Percentiles rank a stretch among this genome's conserved stretches.
These are phyloP conservation scores for Pterocles orientalis DNA, from an alignment of 2,113 vertebrate species.

Conservation along the genomic window DNA sequence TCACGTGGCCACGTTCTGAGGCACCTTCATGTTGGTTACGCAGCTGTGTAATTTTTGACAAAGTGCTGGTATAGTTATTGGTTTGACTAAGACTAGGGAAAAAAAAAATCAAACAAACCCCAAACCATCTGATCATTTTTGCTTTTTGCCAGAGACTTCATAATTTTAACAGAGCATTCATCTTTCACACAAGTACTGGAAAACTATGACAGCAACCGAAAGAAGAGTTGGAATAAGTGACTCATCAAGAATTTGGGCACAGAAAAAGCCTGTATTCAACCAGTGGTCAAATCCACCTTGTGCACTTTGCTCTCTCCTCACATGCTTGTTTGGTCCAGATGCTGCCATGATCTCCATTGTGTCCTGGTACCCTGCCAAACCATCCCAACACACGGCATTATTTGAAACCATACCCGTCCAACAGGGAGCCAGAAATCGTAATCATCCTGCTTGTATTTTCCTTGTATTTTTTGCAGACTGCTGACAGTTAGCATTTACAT, in stretches of 20 bases:
- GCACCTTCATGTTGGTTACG: not conserved
- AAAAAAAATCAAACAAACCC: not conserved
- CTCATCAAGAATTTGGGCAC: not conserved
- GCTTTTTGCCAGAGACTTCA: not conserved
- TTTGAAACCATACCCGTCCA: not conserved
- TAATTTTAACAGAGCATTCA: not conserved
- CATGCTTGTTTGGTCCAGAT: not conserved
- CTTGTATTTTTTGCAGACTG: not conserved
- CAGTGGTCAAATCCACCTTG: not conserved
- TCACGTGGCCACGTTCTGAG: accelerated
- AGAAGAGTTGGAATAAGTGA: not conserved
- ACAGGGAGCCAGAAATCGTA: not conserved
- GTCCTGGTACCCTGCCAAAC: not conserved
- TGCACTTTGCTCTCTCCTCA: not conserved
- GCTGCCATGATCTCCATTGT: accelerated
- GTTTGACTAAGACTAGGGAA: not conserved
- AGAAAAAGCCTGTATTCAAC: not conserved
- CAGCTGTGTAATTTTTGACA: not conserved
- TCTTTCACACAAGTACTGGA: not conserved
- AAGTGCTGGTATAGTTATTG: not conserved
- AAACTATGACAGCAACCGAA: not conserved
- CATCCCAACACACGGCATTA: accelerated
- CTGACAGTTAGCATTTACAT: not conserved
- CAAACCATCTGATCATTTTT: not conserved
- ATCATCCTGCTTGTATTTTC: not conserved